These are phyloP conservation scores for Patiria pectinifera DNA, from an alignment of 53 echinoderm and acorn worm genomes.

Conservation along the genomic window DNA sequence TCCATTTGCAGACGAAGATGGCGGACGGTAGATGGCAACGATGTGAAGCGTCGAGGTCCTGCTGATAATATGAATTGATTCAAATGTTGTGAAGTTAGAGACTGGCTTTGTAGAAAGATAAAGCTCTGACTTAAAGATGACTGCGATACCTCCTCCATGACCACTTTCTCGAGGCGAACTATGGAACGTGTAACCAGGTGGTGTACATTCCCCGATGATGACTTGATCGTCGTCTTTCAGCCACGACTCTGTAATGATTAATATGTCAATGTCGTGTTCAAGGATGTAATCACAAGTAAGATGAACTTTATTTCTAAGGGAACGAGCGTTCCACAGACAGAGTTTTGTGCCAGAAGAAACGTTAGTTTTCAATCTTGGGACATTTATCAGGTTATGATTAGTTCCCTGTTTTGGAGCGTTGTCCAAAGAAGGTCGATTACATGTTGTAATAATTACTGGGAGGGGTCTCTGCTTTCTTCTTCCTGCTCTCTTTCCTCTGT, in stretches of 20 bases:
- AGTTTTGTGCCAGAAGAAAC: background rate
- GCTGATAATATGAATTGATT: background rate
- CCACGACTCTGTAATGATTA: conserved; percentile 63
- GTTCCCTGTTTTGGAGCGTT: background rate
- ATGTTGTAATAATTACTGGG: background rate
- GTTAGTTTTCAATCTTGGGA: too few relatives aligned
- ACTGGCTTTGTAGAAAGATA: conserved; percentile 10
- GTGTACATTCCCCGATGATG: conserved; percentile 47
- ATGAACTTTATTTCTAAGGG: conserved; percentile 42
- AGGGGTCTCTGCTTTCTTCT: background rate
- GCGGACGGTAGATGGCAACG: conserved; percentile 43
- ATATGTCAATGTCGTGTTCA: conserved; percentile 49
- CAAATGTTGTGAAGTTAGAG: conserved; percentile 25
- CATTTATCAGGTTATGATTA: background rate
- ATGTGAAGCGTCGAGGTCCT: background rate
- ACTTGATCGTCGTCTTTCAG: conserved; percentile 48
- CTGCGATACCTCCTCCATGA: conserved; percentile 41
- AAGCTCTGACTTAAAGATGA: conserved; percentile 23
- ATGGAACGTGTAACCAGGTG: conserved; percentile 46
- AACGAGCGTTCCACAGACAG: conserved; percentile 50
- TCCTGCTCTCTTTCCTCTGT: background rate
- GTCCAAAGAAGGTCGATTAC: background rate
- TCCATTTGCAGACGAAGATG: conserved; percentile 17
- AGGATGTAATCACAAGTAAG: conserved; percentile 35
- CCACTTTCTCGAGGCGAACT: conserved; percentile 15